A percentile compares a stretch with the other conserved stretches of the same genome.
Conservation (phyloP, 2,113 vertebrate genomes). For the Canis aureus region DNA sequence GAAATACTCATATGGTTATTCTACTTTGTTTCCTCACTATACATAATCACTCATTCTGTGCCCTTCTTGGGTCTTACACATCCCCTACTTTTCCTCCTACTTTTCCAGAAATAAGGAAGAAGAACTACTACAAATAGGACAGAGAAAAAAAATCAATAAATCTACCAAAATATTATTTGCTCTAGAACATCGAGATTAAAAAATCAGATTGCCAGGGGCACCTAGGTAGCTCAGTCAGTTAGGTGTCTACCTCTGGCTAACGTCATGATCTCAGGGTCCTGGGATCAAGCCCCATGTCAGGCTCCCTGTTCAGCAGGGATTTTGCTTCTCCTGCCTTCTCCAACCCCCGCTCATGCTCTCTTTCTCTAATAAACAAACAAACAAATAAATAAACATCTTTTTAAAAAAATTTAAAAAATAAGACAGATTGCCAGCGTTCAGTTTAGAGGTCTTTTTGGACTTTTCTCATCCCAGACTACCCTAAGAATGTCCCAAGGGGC, state of each 20-base stretch:
- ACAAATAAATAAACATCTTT: background rate
- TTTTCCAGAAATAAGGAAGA: slow-evolving; percentile 45
- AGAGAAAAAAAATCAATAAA: background rate
- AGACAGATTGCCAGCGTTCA: background rate
- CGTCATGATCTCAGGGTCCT: background rate
- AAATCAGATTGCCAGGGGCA: background rate
- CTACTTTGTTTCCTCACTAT: background rate
- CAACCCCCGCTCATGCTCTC: too few species aligned
- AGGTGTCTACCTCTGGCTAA: background rate
- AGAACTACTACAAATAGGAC: slow-evolving; percentile 23
- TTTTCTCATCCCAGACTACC: background rate
- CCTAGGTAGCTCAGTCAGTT: background rate
- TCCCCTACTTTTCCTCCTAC: background rate
- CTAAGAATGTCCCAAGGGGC: background rate
- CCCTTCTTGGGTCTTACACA: background rate
- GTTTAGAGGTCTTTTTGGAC: background rate
- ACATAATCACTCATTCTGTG: background rate
- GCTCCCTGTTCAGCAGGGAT: background rate
- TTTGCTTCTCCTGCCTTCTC: background rate
- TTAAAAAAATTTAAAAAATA: background rate
- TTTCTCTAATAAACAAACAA: background rate
- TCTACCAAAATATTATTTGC: slow-evolving; percentile 11
- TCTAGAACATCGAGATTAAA: slow-evolving; percentile 15
- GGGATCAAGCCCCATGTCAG: background rate
- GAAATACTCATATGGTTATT: background rate